Base-by-base conservation (phyloP, 2,797 vertebrate genomes). In the Simalia tracyae region DNA sequence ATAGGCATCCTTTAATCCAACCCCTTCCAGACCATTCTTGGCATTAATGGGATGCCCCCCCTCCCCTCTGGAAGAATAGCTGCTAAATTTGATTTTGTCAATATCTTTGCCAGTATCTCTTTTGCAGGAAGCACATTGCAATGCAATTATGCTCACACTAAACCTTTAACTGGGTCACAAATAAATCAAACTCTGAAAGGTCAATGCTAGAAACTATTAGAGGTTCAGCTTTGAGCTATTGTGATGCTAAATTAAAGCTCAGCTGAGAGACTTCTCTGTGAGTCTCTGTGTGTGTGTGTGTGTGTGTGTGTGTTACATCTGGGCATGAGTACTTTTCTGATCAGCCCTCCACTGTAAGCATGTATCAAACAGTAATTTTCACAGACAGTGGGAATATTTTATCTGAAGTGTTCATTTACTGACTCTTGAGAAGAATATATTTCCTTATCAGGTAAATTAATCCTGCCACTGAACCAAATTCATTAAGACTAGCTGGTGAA, bases 151-250 rank as follows among this genome's bases (percentile, higher is more conserved):
- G 89, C 89, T 87, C 92, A 90, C 89, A 36, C 68, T 63, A 89
- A 92, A 90, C 68, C 92, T 92, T 92, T 92, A 87, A 90, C 89
- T 84, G 85, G 89, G 92, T 90, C 92, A 92, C 92, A 90, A 85
- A 90, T 92, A 92, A 92, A 92, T 90, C 92, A 92, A 87, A 92
- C 85, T 87, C 68, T 57, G 92, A 92, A 92, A 92, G 92, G 92
- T 92, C 92, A 92, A 68, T 10, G 89, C 85, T 59, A 89, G 59
- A 90, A 81, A 87, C 89, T 87, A 87, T 92, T 87, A 87, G 46
- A 92, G 85, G 84, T 76, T 76, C 89, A 61, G 84, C 89, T 84
- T 42, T 64, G 46, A 81, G 92, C 92, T 87, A 87, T 84, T 84
- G 89, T 76, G 89, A 87, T 57, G 68, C 89, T 81, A 63, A 64